A percentile compares a stretch with the other conserved stretches of the same genome.
Conservation (phyloP, 2,888 invertebrate genomes). For the Orchesellides sinensis region DNA sequence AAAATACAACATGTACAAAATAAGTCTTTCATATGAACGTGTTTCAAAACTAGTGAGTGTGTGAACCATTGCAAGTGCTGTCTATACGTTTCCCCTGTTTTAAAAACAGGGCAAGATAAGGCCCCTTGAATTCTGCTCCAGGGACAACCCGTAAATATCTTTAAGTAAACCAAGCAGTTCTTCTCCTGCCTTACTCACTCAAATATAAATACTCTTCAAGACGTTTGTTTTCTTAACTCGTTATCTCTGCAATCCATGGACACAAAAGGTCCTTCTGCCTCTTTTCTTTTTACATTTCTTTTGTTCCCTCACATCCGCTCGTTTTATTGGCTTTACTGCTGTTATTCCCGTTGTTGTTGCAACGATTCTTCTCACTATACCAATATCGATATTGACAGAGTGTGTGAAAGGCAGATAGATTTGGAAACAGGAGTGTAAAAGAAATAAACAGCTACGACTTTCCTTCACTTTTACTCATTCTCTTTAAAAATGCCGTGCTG, state of each 20-base stretch:
- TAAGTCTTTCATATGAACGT: not conserved
- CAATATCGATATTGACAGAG: constrained; percentile 8
- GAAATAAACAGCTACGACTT: not conserved
- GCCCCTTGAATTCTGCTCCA: constrained; percentile 33
- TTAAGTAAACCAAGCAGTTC: not conserved
- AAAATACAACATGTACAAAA: too few species aligned
- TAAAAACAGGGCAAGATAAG: constrained; percentile 31
- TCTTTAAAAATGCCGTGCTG: not conserved
- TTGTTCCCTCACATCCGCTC: constrained; percentile 42
- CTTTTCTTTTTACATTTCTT: constrained; percentile 33
- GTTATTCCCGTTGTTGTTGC: constrained; percentile 39
- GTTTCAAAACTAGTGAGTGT: not conserved
- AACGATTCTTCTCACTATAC: not conserved
- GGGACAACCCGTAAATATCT: constrained; percentile 22
- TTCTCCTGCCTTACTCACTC: constrained; percentile 23
- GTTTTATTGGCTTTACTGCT: constrained; percentile 46
- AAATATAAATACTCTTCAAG: constrained; percentile 16
- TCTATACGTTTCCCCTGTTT: constrained; percentile 6
- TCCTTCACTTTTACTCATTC: not conserved
- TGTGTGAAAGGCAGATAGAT: constrained; percentile 29
- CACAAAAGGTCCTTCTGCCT: constrained; percentile 21
- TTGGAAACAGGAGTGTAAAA: not conserved
- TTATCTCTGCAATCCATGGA: constrained; percentile 36
- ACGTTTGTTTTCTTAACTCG: constrained; percentile 52
- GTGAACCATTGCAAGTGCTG: not conserved